These are phyloP conservation scores for Cerceris rybyensis DNA, from an alignment of 2,888 invertebrate species.

Conservation along the genomic window DNA sequence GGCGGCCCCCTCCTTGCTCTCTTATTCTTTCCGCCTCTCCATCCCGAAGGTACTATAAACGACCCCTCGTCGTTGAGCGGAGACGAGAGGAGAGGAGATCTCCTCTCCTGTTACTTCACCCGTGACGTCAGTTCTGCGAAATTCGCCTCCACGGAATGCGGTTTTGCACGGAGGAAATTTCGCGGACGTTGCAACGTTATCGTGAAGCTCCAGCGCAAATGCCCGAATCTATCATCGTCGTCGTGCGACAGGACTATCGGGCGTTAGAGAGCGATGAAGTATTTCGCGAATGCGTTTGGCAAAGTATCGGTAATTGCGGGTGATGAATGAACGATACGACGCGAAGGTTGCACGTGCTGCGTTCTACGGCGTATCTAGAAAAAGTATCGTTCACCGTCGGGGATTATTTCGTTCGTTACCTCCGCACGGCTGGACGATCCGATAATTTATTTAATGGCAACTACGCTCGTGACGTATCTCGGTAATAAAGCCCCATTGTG, in stretches of 20 bases:
- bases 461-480: not conserved
- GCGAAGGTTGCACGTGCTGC: not conserved
- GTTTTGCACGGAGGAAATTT: not conserved
- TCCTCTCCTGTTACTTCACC: constrained; percentile 54
- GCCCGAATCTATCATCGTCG: too few species aligned
- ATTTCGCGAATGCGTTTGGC: not conserved
- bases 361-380: not conserved
- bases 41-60: constrained; percentile 45
- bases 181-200: not conserved
- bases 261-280: not conserved
- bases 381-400: not conserved
- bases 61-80: constrained; percentile 37
- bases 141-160: constrained; percentile 40
- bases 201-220: not conserved
- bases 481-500: constrained; percentile 28
- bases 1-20: constrained; percentile 43
- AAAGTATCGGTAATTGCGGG: constrained; percentile 8
- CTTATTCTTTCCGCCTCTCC: constrained; percentile 40
- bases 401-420: constrained; percentile 4
- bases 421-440: not conserved
- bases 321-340: constrained; percentile 10
- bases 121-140: constrained; percentile 52
- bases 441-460: not conserved
- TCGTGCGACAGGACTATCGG: too few species aligned
- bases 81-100: constrained; percentile 26